Conservation (phyloP, 2,113 vertebrate genomes). For the Scalopus aquaticus region DNA sequence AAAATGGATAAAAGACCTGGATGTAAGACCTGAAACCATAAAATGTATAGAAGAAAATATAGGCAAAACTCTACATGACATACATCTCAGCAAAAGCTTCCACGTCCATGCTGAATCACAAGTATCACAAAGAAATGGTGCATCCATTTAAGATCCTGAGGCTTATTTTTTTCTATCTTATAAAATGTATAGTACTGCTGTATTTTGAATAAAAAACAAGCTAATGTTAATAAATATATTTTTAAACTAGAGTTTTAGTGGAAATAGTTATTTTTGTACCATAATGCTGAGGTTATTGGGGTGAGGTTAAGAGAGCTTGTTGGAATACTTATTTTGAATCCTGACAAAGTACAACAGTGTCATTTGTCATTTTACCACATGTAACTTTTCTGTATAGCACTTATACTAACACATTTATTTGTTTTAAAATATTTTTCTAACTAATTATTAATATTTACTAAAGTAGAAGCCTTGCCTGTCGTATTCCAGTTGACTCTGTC, state of each 20-base stretch:
- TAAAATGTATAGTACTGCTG: neutral
- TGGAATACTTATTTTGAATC: neutral
- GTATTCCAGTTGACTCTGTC: constrained; percentile 10
- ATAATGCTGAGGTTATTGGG: neutral
- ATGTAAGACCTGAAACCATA: no score
- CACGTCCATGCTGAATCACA: neutral
- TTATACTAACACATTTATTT: neutral
- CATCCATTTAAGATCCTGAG: neutral
- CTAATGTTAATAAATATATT: neutral
- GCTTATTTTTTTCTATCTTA: neutral
- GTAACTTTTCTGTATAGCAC: neutral
- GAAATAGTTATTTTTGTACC: neutral
- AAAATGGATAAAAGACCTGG: no score
- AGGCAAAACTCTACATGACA: no score
- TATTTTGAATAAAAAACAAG: neutral
- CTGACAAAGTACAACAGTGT: neutral
- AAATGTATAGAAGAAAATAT: no score
- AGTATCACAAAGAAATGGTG: neutral
- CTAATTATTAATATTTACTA: constrained; percentile 43
- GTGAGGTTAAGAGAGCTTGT: neutral
- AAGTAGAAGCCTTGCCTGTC: neutral
- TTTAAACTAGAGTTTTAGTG: neutral
- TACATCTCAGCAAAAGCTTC: neutral
- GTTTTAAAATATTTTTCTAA: constrained; percentile 43
- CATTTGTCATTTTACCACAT: neutral